These are phyloP conservation scores for Vombatus ursinus DNA, from an alignment of 2,113 vertebrate genomes.

Conservation along the genomic window DNA sequence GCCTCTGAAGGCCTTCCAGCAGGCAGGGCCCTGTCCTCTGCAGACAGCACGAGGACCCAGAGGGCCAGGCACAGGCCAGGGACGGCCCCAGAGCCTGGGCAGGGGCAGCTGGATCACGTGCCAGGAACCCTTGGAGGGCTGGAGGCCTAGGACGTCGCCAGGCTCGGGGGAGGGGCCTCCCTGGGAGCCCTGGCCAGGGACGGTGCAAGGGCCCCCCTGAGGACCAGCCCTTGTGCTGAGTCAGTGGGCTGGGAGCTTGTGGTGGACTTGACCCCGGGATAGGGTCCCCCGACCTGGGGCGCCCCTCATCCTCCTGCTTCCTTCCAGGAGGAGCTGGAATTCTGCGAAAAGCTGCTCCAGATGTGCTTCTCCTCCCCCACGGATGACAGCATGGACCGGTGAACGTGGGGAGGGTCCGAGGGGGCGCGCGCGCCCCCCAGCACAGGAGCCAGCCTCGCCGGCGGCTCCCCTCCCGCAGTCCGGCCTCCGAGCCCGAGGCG, in stretches of 20 bases:
- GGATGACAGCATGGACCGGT: conserved; percentile 92
- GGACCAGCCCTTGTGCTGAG: no score
- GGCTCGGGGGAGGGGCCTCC: not conserved
- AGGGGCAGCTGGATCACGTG: no score
- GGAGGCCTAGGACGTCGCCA: no score
- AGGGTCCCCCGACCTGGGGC: not conserved
- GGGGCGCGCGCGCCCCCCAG: not conserved
- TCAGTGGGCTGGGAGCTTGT: no score
- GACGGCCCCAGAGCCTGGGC: no score
- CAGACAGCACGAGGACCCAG: no score
- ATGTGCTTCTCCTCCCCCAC: conserved; percentile 87
- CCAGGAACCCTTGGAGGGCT: no score
- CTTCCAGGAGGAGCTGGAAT: conserved; percentile 91
- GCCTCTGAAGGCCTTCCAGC: no score
- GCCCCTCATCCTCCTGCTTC: not conserved
- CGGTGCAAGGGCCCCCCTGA: not conserved
- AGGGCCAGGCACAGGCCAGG: no score
- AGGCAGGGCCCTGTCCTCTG: no score
- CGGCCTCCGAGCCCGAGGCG: not conserved
- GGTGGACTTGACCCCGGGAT: no score
- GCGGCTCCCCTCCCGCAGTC: not conserved
- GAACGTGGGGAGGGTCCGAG: conserved; percentile 56
- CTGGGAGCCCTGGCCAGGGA: no score
- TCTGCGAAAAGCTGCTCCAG: conserved; percentile 85
- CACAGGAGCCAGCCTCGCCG: not conserved